Evolutionary conservation across 1,140 invertebrate genomes (phyloP).

Genomic region (Euwallacea similis): DNA sequence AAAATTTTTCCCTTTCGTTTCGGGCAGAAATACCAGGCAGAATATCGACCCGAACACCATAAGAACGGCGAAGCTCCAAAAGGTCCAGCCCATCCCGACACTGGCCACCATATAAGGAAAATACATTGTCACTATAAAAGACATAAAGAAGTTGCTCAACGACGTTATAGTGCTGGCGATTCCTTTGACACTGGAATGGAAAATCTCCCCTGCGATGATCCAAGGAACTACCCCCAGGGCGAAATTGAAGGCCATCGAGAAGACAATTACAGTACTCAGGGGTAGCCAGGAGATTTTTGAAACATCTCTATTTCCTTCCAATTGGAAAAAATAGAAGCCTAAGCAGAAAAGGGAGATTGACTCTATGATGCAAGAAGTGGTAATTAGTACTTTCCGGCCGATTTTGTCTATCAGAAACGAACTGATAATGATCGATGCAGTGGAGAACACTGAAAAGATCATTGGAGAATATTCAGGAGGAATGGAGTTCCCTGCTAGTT

Average conservation of each 20-base stretch:
- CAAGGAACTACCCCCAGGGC: constrained; percentile 80
- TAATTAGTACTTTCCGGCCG: constrained; percentile 71
- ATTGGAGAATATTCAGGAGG: constrained; percentile 47
- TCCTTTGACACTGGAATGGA: constrained; percentile 73
- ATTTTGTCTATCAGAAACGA: constrained; percentile 45
- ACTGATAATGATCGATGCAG: constrained; percentile 11
- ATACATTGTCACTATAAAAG: constrained; percentile 76
- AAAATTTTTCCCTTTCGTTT: constrained; percentile 44
- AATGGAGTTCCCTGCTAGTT: constrained; percentile 61
- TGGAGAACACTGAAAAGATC: constrained; percentile 59
- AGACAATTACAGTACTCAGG: constrained; percentile 36
- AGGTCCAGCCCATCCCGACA: constrained; percentile 69
- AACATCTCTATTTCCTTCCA: constrained; percentile 12
- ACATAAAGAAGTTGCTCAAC: constrained; percentile 72
- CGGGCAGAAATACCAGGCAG: constrained; percentile 56
- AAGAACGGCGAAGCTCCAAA: constrained; percentile 76
- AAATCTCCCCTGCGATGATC: constrained; percentile 81
- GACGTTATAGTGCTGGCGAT: constrained; percentile 72
- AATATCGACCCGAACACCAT: constrained; percentile 61
- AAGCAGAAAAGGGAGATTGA: constrained; percentile 42
- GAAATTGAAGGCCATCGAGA: constrained; percentile 41
- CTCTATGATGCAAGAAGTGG: constrained; percentile 68
- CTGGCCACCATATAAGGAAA: constrained; percentile 63
- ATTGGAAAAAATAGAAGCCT: constrained; percentile 30
- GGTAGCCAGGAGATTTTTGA: constrained; percentile 41